Conservation (phyloP, 2,113 vertebrate species). For the Oxyruncus cristatus region DNA sequence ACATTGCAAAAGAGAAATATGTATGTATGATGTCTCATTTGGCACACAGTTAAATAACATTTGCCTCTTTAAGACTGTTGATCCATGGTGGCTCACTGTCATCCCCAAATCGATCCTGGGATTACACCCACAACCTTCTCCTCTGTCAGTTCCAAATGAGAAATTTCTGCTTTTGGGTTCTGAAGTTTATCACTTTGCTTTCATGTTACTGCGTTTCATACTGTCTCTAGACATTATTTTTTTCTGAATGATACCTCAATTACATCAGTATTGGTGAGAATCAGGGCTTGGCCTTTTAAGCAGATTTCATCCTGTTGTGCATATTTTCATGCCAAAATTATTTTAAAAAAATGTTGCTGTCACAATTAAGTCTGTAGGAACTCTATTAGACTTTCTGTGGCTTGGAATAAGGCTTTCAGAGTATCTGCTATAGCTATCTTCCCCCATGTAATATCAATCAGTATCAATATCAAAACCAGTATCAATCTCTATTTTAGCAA, state of each 20-base stretch:
- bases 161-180: not conserved
- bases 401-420: not conserved
- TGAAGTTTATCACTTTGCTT: not conserved
- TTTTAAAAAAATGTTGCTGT: not conserved
- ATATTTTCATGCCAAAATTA: not conserved
- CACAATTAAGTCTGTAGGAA: not conserved
- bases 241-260: not conserved
- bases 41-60: not conserved
- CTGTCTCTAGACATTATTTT: not conserved
- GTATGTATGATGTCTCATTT: not conserved
- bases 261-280: not conserved
- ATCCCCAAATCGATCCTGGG: not conserved
- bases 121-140: not conserved
- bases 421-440: not conserved
- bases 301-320: not conserved
- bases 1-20: not conserved
- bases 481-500: not conserved
- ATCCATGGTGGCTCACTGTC: not conserved
- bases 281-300: not conserved
- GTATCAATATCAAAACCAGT: not conserved
- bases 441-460: not conserved
- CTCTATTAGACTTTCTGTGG: not conserved
- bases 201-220: not conserved
- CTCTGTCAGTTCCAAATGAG: not conserved
- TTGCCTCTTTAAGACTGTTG: not conserved